phyloP scores from a whole-genome alignment of 1,140 invertebrate species.

The Bombus sibiricus region DNA sequence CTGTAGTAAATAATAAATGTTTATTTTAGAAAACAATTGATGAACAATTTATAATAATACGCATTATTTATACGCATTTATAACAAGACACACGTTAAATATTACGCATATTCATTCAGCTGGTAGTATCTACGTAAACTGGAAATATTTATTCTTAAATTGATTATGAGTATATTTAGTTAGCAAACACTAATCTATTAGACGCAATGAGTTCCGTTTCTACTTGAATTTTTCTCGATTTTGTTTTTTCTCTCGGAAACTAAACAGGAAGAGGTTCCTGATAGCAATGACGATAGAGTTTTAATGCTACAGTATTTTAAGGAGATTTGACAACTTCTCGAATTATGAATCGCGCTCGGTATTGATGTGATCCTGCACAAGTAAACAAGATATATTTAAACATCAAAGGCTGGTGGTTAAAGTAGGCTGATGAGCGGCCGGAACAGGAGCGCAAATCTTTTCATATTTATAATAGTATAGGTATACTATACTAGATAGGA shows the following conservation, averaged over 20 bases:
- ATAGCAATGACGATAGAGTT: not conserved
- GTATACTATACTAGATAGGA: conserved; percentile 6
- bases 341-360: not conserved
- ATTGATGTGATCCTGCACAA: conserved; percentile 1
- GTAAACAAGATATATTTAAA: conserved; percentile 45
- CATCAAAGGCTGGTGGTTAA: conserved; percentile 23
- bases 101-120: not conserved
- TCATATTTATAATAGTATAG: conserved; percentile 23
- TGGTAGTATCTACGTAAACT: not conserved
- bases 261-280: no score
- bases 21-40: not conserved
- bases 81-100: not conserved
- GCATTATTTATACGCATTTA: not conserved
- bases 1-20: not conserved
- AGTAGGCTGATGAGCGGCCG: not conserved
- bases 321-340: conserved; percentile 3
- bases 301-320: not conserved
- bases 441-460: not conserved
- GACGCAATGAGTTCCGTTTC: no score
- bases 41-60: not conserved
- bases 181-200: no score
- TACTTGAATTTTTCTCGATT: not conserved
- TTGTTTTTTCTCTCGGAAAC: not conserved
- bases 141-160: not conserved
- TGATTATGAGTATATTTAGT: no score